Percentiles rank a stretch among this genome's conserved stretches.
Evolutionary conservation across 2,113 vertebrate species (phyloP).

Genomic region (Laticauda colubrina): DNA sequence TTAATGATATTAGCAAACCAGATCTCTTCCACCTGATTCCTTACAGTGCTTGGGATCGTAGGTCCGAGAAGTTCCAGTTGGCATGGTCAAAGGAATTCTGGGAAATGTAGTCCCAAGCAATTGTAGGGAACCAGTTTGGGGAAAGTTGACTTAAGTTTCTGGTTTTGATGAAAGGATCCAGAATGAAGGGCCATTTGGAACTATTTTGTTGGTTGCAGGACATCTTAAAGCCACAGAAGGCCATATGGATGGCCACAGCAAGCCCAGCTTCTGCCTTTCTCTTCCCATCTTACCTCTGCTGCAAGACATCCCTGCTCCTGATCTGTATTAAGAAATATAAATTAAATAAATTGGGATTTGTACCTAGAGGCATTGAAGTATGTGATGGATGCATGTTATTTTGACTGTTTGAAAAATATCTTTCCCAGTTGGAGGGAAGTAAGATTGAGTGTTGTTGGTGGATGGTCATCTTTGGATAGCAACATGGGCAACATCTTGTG

Average conservation of each 20-base stretch:
- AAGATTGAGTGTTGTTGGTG: background rate
- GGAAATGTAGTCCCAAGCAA: background rate
- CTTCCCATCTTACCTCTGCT: background rate
- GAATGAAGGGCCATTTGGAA: background rate
- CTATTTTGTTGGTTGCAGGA: background rate
- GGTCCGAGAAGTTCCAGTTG: background rate
- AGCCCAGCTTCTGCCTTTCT: background rate
- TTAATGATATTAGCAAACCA: background rate
- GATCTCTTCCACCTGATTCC: background rate
- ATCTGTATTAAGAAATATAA: background rate
- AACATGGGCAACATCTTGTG: background rate
- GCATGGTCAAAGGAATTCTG: background rate
- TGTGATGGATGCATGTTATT: background rate
- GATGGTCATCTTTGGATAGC: background rate
- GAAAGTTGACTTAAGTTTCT: background rate
- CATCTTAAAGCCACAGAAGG: background rate
- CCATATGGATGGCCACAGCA: background rate
- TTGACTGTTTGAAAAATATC: background rate
- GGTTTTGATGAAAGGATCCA: background rate
- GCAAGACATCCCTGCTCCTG: background rate
- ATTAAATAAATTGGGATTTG: background rate
- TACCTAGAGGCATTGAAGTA: background rate
- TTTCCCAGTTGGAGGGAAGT: background rate
- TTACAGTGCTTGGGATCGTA: background rate
- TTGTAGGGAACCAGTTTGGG: background rate